Evolutionary conservation across 2,113 vertebrate species (phyloP).

Genomic region (Antechinus flavipes): DNA sequence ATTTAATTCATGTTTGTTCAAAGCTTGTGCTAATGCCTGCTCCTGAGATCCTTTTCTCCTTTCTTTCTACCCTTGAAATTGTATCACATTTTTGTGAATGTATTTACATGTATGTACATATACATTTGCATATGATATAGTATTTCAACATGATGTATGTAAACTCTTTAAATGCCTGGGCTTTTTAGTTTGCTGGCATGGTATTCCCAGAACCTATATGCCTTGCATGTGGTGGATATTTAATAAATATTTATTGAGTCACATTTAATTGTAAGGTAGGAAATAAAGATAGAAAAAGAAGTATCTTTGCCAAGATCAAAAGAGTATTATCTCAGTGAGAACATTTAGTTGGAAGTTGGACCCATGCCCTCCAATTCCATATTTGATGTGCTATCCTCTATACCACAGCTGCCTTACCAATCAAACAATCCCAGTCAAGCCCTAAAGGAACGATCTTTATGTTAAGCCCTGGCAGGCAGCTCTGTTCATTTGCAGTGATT

Average conservation of each 20-base stretch:
- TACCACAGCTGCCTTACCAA: not conserved
- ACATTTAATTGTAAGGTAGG: not conserved
- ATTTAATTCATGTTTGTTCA: not conserved
- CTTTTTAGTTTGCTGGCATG: not conserved
- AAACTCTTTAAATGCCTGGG: not conserved
- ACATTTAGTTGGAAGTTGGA: not conserved
- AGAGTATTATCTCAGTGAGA: not conserved
- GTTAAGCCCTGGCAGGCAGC: constrained; percentile 36
- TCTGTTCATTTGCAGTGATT: constrained; percentile 6
- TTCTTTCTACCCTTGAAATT: not conserved
- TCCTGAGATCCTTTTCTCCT: not conserved
- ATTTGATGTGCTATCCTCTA: not conserved
- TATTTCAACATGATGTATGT: not conserved
- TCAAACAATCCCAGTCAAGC: not conserved
- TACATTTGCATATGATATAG: not conserved
- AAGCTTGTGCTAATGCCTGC: not conserved
- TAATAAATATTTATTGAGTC: not conserved
- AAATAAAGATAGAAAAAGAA: not conserved
- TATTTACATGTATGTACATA: not conserved
- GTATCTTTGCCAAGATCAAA: not conserved
- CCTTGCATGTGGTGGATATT: not conserved
- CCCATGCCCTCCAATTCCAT: not conserved
- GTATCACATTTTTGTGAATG: not conserved
- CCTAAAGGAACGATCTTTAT: not conserved
- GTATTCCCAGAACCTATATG: not conserved